These are phyloP conservation scores for Vesta saturnalis DNA, from an alignment of 2,888 invertebrate genomes.

Conservation along the genomic window DNA sequence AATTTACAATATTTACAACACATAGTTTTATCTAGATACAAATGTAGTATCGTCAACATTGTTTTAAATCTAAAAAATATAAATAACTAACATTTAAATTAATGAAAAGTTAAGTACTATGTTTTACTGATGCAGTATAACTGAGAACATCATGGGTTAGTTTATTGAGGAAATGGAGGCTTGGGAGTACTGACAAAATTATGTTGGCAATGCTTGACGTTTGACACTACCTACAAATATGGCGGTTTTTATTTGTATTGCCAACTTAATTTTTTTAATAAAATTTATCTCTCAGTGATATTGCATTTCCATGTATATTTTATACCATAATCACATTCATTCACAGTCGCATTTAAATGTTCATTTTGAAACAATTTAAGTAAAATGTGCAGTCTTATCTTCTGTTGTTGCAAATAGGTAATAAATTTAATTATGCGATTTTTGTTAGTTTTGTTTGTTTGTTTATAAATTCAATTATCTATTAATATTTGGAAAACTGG, in stretches of 20 bases:
- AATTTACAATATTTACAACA: conserved; percentile 37
- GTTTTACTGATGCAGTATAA: background rate
- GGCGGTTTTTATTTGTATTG: too few relatives aligned
- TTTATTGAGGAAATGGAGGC: too few relatives aligned
- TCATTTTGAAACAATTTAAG: conserved; percentile 16
- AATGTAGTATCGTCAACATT: conserved; percentile 14
- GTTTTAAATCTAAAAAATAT: conserved; percentile 21
- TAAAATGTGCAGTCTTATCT: conserved; percentile 36
- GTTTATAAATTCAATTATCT: conserved; percentile 43
- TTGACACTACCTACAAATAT: too few relatives aligned
- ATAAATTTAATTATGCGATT: background rate
- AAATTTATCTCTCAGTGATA: too few relatives aligned
- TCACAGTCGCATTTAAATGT: conserved; percentile 25
- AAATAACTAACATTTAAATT: conserved; percentile 17
- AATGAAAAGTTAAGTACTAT: conserved; percentile 20
- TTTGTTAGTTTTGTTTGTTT: background rate
- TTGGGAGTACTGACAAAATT: too few relatives aligned
- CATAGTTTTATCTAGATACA: conserved; percentile 10
- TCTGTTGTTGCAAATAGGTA: conserved; percentile 13
- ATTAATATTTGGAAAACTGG: conserved; percentile 45
- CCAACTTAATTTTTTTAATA: too few relatives aligned
- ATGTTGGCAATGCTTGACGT: too few relatives aligned
- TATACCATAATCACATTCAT: conserved; percentile 24
- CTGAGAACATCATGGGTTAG: too few relatives aligned
- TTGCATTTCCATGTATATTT: background rate